Evolutionary conservation across 2,797 vertebrate species (phyloP), one percentile per base, ranked within the genome.

Genomic region (Adelosebastes latens): DNA sequence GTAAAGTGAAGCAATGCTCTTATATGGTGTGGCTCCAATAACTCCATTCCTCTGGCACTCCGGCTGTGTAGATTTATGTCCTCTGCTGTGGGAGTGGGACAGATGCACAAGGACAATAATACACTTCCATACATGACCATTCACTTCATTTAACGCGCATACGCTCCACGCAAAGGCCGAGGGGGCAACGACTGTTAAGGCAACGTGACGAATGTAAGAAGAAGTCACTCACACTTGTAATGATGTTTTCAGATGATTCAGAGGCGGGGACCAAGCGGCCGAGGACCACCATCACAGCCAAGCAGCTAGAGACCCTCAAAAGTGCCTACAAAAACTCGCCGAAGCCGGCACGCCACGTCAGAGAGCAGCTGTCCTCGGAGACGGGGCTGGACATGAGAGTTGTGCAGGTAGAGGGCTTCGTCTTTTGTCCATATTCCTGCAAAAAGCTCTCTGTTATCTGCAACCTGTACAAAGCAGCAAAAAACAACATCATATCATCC

Each of bases 261-360:
- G 98, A 99, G 90, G 97, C 97, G 0, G 98, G 98, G 13, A 97
- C 98, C 0, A 99, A 99, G 95, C 94, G 98, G 82, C 98, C 98
- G 3, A 94, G 98, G 55, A 99, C 98, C 90, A 99, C 98, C 87
- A 99, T 99, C 94, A 99, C 98, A 0, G 98, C 98, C 60, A 99
- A 99, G 91, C 98, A 99, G 93, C 94, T 99, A 94, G 98, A 99
- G 94, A 99, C 98, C 0, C 92, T 99, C 76, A 99, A 99, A 94
- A 99, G 97, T 0, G 98, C 98, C 84, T 99, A 99, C 92, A 99
- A 99, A 89, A 99, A 98, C 92, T 99, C 98, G 0, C 98, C 98
- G 1, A 99, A 99, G 80, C 98, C 98, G 0, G 98, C 98, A 1
- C 95, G 98, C 42, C 98, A 99, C 0, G 98, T 99, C 87, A 93